Conservation (phyloP, 2,888 invertebrate species). For the Pristionchus mayeri region DNA sequence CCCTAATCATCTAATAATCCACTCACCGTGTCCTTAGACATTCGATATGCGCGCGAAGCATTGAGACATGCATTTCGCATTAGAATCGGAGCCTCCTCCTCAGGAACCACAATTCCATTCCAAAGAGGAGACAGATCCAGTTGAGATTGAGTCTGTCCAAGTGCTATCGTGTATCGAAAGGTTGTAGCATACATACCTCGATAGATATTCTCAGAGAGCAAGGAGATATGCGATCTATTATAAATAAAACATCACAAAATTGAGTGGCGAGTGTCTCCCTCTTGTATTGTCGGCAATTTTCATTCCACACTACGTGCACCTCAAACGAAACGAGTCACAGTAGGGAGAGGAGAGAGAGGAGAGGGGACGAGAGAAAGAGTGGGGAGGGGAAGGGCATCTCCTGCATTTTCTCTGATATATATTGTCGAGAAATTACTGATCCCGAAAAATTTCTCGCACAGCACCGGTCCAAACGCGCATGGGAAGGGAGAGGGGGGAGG, state of each 20-base stretch:
- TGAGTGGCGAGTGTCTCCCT: slow-evolving; percentile 97
- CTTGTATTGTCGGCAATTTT: slow-evolving; percentile 94
- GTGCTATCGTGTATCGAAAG: neutral
- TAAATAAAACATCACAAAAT: slow-evolving; percentile 97
- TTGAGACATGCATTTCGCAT: slow-evolving; percentile 36
- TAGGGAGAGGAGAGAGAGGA: neutral
- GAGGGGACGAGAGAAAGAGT: no score
- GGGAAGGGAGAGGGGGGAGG: no score
- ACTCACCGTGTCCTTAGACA: slow-evolving; percentile 56
- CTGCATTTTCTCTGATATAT: no score
- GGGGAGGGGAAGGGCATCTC: no score
- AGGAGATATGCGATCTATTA: slow-evolving; percentile 90
- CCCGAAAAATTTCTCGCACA: no score
- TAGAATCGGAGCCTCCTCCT: slow-evolving; percentile 37
- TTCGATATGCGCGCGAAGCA: slow-evolving; percentile 59
- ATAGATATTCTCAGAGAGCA: slow-evolving; percentile 25
- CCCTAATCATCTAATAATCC: neutral
- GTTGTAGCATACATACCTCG: slow-evolving; percentile 51
- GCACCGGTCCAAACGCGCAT: no score
- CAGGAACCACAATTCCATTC: slow-evolving; percentile 45
- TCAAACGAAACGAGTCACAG: slow-evolving; percentile 76
- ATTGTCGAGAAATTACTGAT: no score
- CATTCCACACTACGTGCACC: slow-evolving; percentile 99
- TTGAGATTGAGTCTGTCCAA: slow-evolving; percentile 21
- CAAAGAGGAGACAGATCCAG: slow-evolving; percentile 44